Base-by-base conservation (phyloP, 2,888 invertebrate genomes). In the Ceramica pisi region DNA sequence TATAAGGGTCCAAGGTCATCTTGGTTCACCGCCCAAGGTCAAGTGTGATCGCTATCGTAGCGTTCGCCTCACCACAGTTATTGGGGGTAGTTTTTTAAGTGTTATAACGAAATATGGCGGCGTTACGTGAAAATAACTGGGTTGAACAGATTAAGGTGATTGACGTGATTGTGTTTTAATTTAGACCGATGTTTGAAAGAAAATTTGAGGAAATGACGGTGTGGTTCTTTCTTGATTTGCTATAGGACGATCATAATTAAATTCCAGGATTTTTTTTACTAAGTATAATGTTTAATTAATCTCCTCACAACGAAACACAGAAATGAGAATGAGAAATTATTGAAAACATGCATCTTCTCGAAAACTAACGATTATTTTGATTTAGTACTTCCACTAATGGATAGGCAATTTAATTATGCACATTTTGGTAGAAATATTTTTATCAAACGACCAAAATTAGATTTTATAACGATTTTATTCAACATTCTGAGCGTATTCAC, bases 1-100 rank as follows among this genome's bases (percentile, higher is more conserved):
- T 76, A 83, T 59, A 56, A 81, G 41, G 57, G 66, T 55, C 26
- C 75, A 74, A 78, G 81, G 84, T 79, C 74, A 60, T 16, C n/a
- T 7, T 35, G 38, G 60, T 64, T 73, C 55, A 48, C 44, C 14
- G 19, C 23, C 44, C 67, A 83, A 83, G 83, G 83, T 67, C 83
- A 73, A 48, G 50, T 44, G 50, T 62, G 62, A 82, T 78, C 21
- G 55, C 57, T 62, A 79, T 73, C 50, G n/a, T 19, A 19, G n/a
- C 23, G 50, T 46, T 51, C 14, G 55, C 56, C 44, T 60, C 26
- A n/a, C 50, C 31, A 59, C 61, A 48, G 46, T 38, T 63, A 59
- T 41, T 21, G 44, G 21, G 41, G 48, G 74, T 51, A 38, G 59
- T 81, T 71, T 71, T 60, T 82, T 66, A 21, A 35, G 72, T 78